These are phyloP conservation scores for Butorides virescens DNA, from an alignment of 2,113 vertebrate genomes.

Conservation along the genomic window DNA sequence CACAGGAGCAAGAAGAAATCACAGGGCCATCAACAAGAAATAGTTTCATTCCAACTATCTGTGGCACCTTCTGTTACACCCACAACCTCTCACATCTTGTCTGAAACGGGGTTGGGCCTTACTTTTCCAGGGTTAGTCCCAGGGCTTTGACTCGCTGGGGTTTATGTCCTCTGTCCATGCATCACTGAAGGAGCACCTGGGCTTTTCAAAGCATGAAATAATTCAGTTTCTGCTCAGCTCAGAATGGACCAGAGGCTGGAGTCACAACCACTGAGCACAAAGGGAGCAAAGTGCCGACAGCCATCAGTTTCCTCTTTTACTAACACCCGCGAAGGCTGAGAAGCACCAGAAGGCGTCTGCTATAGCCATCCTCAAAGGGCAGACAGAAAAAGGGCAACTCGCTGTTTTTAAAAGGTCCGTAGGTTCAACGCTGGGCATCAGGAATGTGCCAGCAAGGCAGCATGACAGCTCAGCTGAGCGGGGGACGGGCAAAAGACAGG, in stretches of 20 bases:
- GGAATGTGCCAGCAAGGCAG: neutral
- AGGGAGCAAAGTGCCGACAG: neutral
- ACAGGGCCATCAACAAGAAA: neutral
- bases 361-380: neutral
- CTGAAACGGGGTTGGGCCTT: neutral
- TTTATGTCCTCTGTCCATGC: neutral
- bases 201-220: neutral
- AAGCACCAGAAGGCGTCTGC: neutral
- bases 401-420: neutral
- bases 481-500: neutral
- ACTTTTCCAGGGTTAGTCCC: neutral
- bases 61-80: neutral
- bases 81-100: neutral
- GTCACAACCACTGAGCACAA: neutral
- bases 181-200: neutral
- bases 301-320: neutral
- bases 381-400: neutral
- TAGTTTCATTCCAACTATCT: neutral
- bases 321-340: neutral
- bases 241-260: neutral
- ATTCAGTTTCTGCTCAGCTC: neutral
- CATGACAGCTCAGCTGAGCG: rapidly evolving
- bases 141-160: neutral
- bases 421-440: neutral
- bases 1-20: neutral